These are phyloP conservation scores for Furcula furcula DNA, from an alignment of 2,888 invertebrate genomes.

Conservation along the genomic window DNA sequence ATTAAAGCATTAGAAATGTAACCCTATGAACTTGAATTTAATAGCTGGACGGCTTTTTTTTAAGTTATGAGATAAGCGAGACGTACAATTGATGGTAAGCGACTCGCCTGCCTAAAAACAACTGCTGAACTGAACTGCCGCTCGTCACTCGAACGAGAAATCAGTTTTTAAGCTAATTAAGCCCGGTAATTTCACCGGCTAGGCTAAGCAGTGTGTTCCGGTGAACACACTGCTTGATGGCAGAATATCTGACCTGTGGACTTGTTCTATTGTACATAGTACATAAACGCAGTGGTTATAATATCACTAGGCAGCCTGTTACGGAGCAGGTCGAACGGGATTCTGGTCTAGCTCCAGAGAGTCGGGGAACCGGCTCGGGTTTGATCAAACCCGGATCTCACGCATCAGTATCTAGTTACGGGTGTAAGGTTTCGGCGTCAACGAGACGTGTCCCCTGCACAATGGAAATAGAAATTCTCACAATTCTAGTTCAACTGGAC, in stretches of 20 bases:
- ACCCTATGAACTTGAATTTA: conserved; percentile 40
- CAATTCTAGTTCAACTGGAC: conserved; percentile 49
- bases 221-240: no score
- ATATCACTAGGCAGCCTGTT: conserved; percentile 33
- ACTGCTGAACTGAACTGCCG: no score
- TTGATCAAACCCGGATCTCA: conserved; percentile 51
- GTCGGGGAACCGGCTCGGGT: conserved; percentile 37
- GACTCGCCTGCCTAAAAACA: no score
- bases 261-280: no score
- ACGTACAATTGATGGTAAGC: no score
- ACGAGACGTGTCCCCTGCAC: conserved; percentile 40
- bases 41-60: conserved; percentile 36
- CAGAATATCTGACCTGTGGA: no score
- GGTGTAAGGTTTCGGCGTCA: conserved; percentile 63
- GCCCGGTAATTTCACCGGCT: no score
- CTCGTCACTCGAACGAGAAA: no score
- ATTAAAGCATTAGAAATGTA: conserved; percentile 24
- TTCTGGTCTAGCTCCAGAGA: conserved; percentile 23
- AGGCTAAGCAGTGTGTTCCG: no score
- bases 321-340: conserved; percentile 37
- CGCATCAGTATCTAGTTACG: conserved; percentile 52
- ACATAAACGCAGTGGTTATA: conserved; percentile 27
- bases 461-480: conserved; percentile 53
- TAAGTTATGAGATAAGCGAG: no score
- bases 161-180: no score